A percentile compares a stretch with the other conserved stretches of the same genome.
Evolutionary conservation across 1,140 invertebrate genomes (phyloP).

Genomic region (Harlomillsia oculata): DNA sequence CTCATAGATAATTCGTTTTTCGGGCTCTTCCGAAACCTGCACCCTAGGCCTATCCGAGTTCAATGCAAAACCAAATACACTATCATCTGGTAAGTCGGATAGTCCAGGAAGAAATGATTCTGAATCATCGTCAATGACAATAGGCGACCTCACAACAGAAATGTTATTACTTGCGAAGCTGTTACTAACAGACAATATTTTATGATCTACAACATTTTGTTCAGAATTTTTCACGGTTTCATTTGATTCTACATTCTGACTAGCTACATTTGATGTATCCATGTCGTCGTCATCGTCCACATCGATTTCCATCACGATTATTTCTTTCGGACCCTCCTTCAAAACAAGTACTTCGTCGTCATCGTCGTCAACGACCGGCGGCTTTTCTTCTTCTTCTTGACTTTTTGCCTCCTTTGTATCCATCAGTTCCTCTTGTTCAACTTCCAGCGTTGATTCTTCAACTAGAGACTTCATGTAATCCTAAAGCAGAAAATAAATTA

Average conservation of each 20-base stretch:
- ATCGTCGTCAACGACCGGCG: slow-evolving; percentile 37
- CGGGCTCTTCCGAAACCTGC: slow-evolving; percentile 3
- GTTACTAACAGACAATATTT: too few relatives aligned
- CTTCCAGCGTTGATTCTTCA: slow-evolving; percentile 26
- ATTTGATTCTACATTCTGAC: slow-evolving; percentile 2
- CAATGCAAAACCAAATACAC: slow-evolving; percentile 30
- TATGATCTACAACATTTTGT: not conserved
- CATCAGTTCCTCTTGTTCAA: slow-evolving; percentile 6
- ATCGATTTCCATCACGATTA: slow-evolving; percentile 32
- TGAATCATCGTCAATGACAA: slow-evolving; percentile 31
- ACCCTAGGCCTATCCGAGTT: not conserved
- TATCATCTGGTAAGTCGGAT: slow-evolving; percentile 8
- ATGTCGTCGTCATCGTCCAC: slow-evolving; percentile 32
- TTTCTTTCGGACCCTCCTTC: slow-evolving; percentile 37
- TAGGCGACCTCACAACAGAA: slow-evolving; percentile 16
- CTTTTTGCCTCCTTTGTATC: not conserved
- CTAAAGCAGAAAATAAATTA: slow-evolving; percentile 10
- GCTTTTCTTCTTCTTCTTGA: slow-evolving; percentile 35
- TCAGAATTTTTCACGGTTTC: slow-evolving; percentile 13
- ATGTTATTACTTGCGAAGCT: not conserved
- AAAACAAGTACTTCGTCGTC: slow-evolving; percentile 40
- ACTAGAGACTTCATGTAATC: slow-evolving; percentile 28
- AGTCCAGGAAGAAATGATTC: slow-evolving; percentile 26
- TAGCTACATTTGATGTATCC: slow-evolving; percentile 26
- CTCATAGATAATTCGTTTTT: slow-evolving; percentile 23